These are phyloP conservation scores for Drosophila tristis DNA, from an alignment of 1,140 invertebrate species.

Conservation along the genomic window DNA sequence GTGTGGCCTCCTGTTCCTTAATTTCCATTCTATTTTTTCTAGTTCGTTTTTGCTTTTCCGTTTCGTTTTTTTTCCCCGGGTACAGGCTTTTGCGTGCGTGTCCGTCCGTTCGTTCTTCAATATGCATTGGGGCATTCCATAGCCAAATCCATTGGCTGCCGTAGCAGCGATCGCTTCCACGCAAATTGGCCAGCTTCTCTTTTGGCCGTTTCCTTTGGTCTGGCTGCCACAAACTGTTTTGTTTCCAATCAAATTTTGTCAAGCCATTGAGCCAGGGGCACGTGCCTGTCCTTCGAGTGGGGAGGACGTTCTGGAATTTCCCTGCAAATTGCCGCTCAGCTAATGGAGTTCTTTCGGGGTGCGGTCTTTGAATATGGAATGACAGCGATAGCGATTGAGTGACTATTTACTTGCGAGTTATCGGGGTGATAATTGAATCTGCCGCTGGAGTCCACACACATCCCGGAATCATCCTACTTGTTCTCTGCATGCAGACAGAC, in stretches of 20 bases:
- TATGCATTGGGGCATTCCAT: conserved; percentile 55
- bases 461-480: conserved; percentile 1
- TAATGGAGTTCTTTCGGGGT: too few species aligned
- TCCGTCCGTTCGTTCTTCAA: conserved; percentile 46
- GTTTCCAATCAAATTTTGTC: conserved; percentile 62
- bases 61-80: conserved; percentile 3
- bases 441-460: background rate
- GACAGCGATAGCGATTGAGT: too few species aligned
- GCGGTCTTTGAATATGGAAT: too few species aligned
- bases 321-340: too few species aligned
- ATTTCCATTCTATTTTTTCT: conserved; percentile 18
- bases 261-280: conserved; percentile 40
- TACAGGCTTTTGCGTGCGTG: conserved; percentile 25
- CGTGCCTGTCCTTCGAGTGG: background rate
- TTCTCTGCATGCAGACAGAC: conserved; percentile 7
- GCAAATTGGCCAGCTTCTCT: conserved; percentile 31
- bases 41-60: conserved; percentile 1
- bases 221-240: conserved; percentile 6
- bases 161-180: conserved; percentile 42
- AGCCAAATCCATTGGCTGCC: conserved; percentile 29
- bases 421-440: background rate
- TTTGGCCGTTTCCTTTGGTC: conserved; percentile 10
- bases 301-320: too few species aligned
- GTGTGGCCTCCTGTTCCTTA: conserved; percentile 1
- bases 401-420: too few species aligned